Conservation (phyloP, 1,140 invertebrate genomes). For the Ceratina japonica region DNA sequence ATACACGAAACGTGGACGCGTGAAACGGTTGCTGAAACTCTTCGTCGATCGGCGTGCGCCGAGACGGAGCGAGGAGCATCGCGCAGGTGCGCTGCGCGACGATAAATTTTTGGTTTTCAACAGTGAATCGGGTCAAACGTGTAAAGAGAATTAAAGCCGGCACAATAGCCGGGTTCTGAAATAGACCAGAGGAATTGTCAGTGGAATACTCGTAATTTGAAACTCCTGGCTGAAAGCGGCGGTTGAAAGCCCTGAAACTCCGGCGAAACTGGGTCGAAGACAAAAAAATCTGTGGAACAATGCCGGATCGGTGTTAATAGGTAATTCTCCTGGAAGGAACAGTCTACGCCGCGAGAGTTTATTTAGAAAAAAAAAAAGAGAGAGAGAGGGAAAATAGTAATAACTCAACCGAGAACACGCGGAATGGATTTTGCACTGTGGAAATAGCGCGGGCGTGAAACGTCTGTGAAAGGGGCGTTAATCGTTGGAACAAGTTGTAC, state of each 20-base stretch:
- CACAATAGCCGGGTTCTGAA: slow-evolving; percentile 19
- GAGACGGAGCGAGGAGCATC: not conserved
- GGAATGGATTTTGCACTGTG: not conserved
- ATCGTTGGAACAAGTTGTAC: not conserved
- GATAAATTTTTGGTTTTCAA: slow-evolving; percentile 35
- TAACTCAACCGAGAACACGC: not conserved
- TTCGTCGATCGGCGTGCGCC: too few species aligned
- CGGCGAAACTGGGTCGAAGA: slow-evolving; percentile 16
- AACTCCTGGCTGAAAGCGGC: not conserved
- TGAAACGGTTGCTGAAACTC: too few species aligned
- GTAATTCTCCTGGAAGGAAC: not conserved
- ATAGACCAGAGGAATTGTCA: slow-evolving; percentile 30
- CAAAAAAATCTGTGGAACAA: not conserved
- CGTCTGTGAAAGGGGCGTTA: not conserved
- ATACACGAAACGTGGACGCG: too few species aligned
- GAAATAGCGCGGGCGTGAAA: not conserved
- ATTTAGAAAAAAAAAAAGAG: too few species aligned
- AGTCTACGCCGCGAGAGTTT: not conserved
- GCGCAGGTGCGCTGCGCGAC: slow-evolving; percentile 7
- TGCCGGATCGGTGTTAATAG: slow-evolving; percentile 2
- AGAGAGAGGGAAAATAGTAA: not conserved
- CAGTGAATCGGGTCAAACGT: slow-evolving; percentile 25
- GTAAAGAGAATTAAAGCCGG: slow-evolving; percentile 33
- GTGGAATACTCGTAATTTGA: slow-evolving; percentile 43
- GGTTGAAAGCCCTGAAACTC: slow-evolving; percentile 3